These are phyloP conservation scores for Ormyrus pomaceus DNA, from an alignment of 2,888 invertebrate genomes.

Conservation along the genomic window DNA sequence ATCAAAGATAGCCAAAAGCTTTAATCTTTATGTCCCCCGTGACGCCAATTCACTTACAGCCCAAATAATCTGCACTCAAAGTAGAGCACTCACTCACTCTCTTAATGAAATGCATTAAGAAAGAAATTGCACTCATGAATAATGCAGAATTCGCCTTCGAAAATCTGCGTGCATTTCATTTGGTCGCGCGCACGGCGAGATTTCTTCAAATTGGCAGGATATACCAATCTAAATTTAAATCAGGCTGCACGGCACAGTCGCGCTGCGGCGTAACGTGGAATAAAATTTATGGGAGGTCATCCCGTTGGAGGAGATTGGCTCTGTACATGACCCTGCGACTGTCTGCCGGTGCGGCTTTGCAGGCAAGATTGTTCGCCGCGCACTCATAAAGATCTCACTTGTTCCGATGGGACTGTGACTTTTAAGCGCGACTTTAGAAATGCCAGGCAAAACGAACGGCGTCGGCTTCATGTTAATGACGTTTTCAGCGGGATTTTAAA, in stretches of 20 bases:
- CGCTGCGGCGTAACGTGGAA: constrained; percentile 11
- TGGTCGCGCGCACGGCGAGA: background rate
- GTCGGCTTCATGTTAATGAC: constrained; percentile 22
- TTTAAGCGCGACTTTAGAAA: constrained; percentile 37
- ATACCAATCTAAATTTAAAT: constrained; percentile 56
- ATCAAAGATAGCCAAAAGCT: no score
- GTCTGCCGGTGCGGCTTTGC: background rate
- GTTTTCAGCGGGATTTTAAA: constrained; percentile 16
- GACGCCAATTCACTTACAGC: background rate
- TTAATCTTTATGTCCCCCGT: no score
- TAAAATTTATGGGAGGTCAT: constrained; percentile 56
- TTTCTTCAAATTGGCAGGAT: constrained; percentile 51
- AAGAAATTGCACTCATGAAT: background rate
- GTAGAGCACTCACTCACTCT: background rate
- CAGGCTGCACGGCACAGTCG: constrained; percentile 35
- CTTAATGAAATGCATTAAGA: no score
- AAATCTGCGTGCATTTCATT: constrained; percentile 9
- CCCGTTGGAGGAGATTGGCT: constrained; percentile 50
- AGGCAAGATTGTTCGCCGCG: constrained; percentile 42
- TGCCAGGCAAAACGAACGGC: background rate
- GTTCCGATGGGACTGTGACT: constrained; percentile 27
- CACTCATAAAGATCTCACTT: constrained; percentile 48
- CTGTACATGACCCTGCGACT: constrained; percentile 26
- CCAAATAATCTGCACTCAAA: background rate
- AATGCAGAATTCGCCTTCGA: constrained; percentile 5